Evolutionary conservation across 2,797 vertebrate species (phyloP).

Genomic region (Dallia pectoralis): DNA sequence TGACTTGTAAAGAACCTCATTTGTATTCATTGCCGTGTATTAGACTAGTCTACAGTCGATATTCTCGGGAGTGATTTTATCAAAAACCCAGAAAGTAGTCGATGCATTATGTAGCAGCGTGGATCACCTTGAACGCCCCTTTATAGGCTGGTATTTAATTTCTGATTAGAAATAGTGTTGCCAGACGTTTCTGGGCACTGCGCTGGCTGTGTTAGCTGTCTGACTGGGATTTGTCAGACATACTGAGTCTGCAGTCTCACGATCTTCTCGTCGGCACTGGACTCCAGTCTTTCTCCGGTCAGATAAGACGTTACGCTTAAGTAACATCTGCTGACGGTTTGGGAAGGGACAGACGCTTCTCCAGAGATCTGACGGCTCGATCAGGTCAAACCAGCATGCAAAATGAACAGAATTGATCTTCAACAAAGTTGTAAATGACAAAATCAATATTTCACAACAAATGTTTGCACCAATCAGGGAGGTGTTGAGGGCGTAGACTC

Average conservation of each 20-base stretch:
- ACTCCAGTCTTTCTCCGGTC: slow-evolving; percentile 33
- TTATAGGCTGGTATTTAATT: neutral
- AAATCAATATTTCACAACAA: neutral
- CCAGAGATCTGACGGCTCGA: slow-evolving; percentile 55
- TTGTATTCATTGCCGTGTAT: slow-evolving; percentile 56
- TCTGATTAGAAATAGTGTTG: slow-evolving; percentile 3
- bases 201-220: slow-evolving; percentile 23
- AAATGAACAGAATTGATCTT: slow-evolving; percentile 37
- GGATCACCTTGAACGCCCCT: slow-evolving; percentile 46
- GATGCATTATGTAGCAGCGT: slow-evolving; percentile 60
- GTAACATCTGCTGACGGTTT: slow-evolving; percentile 59
- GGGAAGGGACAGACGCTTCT: slow-evolving; percentile 62
- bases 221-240: neutral
- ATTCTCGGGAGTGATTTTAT: slow-evolving; percentile 59
- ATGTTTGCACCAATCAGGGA: slow-evolving; percentile 43
- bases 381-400: slow-evolving; percentile 58
- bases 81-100: slow-evolving; percentile 40
- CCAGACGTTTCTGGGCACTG: slow-evolving; percentile 9
- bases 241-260: neutral
- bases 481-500: neutral
- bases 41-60: slow-evolving; percentile 54
- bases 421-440: neutral
- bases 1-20: slow-evolving; percentile 53
- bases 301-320: slow-evolving; percentile 53
- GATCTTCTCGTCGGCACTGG: slow-evolving; percentile 11